Conservation (phyloP, 2,888 invertebrate species). For the Tetanocera ferruginea region DNA sequence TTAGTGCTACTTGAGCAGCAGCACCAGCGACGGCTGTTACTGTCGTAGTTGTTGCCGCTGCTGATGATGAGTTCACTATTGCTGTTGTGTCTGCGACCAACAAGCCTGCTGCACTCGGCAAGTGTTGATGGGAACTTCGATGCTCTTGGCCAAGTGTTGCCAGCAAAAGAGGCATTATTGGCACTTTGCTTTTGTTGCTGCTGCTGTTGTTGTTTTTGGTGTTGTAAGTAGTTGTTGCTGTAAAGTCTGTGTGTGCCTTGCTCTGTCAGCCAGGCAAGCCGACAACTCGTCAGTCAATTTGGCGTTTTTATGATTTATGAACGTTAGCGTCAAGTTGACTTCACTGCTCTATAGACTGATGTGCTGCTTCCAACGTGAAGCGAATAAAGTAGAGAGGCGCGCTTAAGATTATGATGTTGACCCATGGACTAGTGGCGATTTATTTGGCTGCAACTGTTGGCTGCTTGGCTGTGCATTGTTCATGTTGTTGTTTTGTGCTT, state of each 20-base stretch:
- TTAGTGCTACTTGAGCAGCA: constrained; percentile 34
- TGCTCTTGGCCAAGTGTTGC: constrained; percentile 55
- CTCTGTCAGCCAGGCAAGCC: background rate
- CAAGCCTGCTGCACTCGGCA: constrained; percentile 47
- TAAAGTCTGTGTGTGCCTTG: constrained; percentile 39
- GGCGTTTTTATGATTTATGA: constrained; percentile 67
- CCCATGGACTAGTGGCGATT: constrained; percentile 61
- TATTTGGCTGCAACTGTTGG: constrained; percentile 48
- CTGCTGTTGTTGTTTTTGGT: constrained; percentile 24
- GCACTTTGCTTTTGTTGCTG: constrained; percentile 6
- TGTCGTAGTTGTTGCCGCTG: constrained; percentile 36
- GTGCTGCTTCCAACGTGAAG: background rate
- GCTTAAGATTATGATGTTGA: constrained; percentile 64
- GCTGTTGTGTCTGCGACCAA: constrained; percentile 31
- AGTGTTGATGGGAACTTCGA: constrained; percentile 56
- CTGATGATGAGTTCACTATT: constrained; percentile 37
- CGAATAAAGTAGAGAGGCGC: constrained; percentile 21
- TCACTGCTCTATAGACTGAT: background rate
- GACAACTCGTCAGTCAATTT: constrained; percentile 61
- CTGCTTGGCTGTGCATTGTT: constrained; percentile 15
- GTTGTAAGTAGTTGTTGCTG: constrained; percentile 50
- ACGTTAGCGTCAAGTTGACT: constrained; percentile 36
- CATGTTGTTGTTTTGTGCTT: constrained; percentile 40
- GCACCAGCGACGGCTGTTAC: constrained; percentile 40
- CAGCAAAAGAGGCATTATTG: constrained; percentile 46